These are phyloP conservation scores for Tapirus indicus DNA, from an alignment of 2,797 vertebrate genomes.

Conservation along the genomic window DNA sequence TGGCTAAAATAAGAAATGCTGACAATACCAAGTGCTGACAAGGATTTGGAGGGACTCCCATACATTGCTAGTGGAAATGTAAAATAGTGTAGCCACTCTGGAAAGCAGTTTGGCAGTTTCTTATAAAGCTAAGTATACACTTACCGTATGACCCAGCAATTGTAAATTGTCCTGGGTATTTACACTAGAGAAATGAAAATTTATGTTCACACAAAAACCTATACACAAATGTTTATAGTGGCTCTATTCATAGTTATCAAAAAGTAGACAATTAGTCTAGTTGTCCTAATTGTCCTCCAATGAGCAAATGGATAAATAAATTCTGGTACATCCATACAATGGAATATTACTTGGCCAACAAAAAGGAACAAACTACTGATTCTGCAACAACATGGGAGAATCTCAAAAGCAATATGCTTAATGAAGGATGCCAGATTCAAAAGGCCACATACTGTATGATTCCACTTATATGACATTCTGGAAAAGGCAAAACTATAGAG, in stretches of 20 bases:
- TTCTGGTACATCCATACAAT: background rate
- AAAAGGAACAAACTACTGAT: background rate
- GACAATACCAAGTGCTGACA: rapidly evolving
- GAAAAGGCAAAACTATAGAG: background rate
- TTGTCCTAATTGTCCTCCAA: background rate
- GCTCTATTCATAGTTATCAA: background rate
- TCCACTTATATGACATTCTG: background rate
- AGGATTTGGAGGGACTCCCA: background rate
- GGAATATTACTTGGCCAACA: background rate
- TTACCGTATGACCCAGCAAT: background rate
- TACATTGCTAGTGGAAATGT: rapidly evolving
- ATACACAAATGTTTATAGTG: rapidly evolving
- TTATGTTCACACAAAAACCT: background rate
- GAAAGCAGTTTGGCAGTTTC: background rate
- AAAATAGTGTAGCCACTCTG: background rate
- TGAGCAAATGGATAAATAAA: background rate
- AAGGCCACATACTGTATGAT: background rate
- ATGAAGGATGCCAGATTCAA: background rate
- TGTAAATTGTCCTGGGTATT: no score
- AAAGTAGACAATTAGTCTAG: background rate
- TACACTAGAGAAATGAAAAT: background rate
- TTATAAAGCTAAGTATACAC: background rate
- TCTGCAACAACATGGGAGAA: background rate
- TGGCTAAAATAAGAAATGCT: no score
- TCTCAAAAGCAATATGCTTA: background rate